A percentile compares a stretch with the other conserved stretches of the same genome.
Conservation (phyloP, 2,113 vertebrate genomes). For the Columbina picui region DNA sequence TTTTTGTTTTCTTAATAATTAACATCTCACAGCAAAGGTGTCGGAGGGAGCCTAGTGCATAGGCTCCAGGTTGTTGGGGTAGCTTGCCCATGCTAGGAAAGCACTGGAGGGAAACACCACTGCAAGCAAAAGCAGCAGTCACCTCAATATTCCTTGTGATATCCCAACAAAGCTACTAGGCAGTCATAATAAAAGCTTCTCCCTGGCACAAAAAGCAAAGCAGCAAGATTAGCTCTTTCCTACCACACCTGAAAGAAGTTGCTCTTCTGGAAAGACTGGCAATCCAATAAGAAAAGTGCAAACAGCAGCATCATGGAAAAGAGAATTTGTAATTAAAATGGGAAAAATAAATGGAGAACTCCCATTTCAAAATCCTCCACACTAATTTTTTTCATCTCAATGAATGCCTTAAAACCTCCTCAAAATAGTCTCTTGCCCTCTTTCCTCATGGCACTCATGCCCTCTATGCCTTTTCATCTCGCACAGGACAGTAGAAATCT, state of each 20-base stretch:
- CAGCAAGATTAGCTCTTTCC: background rate
- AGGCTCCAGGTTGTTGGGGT: background rate
- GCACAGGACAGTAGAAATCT: background rate
- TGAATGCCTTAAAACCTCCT: background rate
- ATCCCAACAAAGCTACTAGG: background rate
- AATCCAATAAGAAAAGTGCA: background rate
- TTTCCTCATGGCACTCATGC: background rate
- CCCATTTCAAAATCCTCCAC: background rate
- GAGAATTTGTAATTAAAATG: background rate
- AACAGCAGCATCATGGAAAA: background rate
- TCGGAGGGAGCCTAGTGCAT: background rate
- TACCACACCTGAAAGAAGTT: background rate
- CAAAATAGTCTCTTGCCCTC: background rate
- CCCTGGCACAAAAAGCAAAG: background rate
- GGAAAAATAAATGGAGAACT: background rate
- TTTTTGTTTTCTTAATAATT: background rate
- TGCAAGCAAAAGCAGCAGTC: background rate
- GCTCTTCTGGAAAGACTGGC: background rate
- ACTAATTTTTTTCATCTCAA: background rate
- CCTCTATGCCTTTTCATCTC: background rate
- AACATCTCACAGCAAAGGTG: background rate
- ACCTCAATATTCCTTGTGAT: fast-evolving
- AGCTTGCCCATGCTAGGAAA: background rate
- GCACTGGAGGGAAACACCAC: background rate
- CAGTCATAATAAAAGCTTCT: background rate